Conservation (phyloP, 1,140 invertebrate species). For the Microplitis mediator region DNA sequence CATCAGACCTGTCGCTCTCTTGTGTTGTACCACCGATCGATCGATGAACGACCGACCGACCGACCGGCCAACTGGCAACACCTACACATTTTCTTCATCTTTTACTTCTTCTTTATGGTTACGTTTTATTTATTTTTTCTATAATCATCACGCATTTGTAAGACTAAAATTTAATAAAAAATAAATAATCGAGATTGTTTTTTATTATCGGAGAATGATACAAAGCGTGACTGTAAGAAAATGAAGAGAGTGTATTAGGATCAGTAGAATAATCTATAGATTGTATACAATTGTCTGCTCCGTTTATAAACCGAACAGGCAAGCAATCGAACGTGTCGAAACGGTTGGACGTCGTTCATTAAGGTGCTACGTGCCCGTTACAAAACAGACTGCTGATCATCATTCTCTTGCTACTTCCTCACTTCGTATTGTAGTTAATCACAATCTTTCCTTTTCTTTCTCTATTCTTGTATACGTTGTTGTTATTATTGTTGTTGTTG, state of each 20-base stretch:
- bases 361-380: constrained; percentile 37
- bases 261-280: constrained; percentile 17
- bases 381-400: constrained; percentile 4
- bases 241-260: neutral
- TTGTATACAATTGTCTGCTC: neutral
- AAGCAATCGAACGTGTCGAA: constrained; percentile 47
- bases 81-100: constrained; percentile 22
- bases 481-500: too few species aligned
- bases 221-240: constrained; percentile 25
- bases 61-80: constrained; percentile 31
- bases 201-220: neutral
- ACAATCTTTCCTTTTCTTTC: neutral
- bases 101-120: neutral
- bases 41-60: neutral
- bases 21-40: constrained; percentile 7
- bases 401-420: neutral
- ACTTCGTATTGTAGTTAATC: neutral
- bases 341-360: constrained; percentile 48
- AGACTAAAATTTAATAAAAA: too few species aligned
- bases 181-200: neutral
- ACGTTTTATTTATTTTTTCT: constrained; percentile 25
- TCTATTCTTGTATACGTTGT: constrained; percentile 20
- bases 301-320: constrained; percentile 32
- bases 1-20: constrained; percentile 42
- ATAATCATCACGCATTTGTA: neutral